Base-by-base conservation (phyloP, 2,888 invertebrate genomes). In the Colostygia pectinataria region DNA sequence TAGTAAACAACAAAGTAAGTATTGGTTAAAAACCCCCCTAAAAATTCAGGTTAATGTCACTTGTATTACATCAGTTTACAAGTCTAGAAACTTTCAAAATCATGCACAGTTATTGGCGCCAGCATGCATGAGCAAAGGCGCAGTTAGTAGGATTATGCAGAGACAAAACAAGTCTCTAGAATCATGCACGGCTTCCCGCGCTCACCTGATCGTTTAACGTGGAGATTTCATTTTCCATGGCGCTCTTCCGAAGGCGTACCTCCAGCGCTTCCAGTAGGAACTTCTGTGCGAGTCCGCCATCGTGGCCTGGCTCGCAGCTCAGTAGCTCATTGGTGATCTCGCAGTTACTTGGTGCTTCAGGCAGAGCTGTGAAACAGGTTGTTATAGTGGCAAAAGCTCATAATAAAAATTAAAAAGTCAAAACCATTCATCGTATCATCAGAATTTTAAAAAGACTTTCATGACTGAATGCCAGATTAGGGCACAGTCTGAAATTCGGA, bases 231-330 rank as follows among this genome's bases (percentile, higher is more conserved):
- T 92, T 92, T 71, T 90, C 90, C 53, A 74, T 73, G 45, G 76
- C 75, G 63, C 85, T 84, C 37, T 80, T 77, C 57, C 88, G 91
- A 49, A 91, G 91, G 64, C 92, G 90, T 83, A 93, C 92, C 72
- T 93, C 94, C 73, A 93, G 89, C 62, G 95, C 95, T 83, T 96
- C 96, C 59, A 96, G 89, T 44, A 96, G 91, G 81, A 96, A 97
- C 83, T 94, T 93, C 78, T 97, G 96, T 18, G 94, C 92, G 34
- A 96, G 91, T 8, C 96, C 96, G 3, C 96, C 96, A 72, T 96
- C 96, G 72, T 93, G 93, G 32, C 96, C 96, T 0, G 96, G 94
- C 57, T 93, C 91, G 80, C 96, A 96, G 59, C 92, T 93, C 36
- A 96, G 91, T 0, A 91, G 88, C 46, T 92, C 93, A 68, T 94